phyloP scores from a whole-genome alignment of 2,113 vertebrate species.

The Vidua macroura region DNA sequence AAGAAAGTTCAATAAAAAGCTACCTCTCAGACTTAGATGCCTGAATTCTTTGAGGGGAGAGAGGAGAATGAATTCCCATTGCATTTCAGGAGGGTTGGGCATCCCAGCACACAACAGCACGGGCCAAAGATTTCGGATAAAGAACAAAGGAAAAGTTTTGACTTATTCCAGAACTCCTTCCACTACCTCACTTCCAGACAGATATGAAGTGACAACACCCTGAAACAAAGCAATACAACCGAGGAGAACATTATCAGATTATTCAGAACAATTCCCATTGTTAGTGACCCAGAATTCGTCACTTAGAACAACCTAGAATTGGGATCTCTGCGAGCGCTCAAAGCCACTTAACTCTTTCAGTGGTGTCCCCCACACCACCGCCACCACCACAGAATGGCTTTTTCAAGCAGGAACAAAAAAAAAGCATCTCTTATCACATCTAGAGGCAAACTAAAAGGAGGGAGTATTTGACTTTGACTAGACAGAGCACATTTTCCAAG shows the following conservation, averaged over 20 bases:
- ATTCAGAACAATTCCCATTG: conserved; percentile 60
- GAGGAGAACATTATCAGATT: conserved; percentile 54
- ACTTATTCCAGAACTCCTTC: conserved; percentile 58
- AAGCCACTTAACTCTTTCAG: conserved; percentile 45
- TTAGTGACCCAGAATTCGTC: conserved; percentile 33
- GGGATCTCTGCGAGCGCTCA: not conserved
- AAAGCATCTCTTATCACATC: not conserved
- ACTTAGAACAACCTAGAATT: conserved; percentile 47
- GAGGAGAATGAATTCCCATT: not conserved
- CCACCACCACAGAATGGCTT: not conserved
- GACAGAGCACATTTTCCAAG: not conserved
- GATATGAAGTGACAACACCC: conserved; percentile 58
- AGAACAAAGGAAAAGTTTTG: conserved; percentile 49
- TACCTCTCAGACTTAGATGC: not conserved
- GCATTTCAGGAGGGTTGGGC: conserved; percentile 9
- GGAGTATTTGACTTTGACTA: not conserved
- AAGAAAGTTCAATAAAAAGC: not conserved
- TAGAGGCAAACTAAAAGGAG: not conserved
- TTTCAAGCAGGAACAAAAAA: not conserved
- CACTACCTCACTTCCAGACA: conserved; percentile 68
- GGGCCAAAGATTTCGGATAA: conserved; percentile 44
- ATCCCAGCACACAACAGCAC: not conserved
- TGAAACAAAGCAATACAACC: conserved; percentile 38
- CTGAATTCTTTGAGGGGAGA: not conserved
- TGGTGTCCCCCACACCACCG: not conserved